Conservation (phyloP, 2,888 invertebrate species). For the Pseudococcus jackbeardsleyi region DNA sequence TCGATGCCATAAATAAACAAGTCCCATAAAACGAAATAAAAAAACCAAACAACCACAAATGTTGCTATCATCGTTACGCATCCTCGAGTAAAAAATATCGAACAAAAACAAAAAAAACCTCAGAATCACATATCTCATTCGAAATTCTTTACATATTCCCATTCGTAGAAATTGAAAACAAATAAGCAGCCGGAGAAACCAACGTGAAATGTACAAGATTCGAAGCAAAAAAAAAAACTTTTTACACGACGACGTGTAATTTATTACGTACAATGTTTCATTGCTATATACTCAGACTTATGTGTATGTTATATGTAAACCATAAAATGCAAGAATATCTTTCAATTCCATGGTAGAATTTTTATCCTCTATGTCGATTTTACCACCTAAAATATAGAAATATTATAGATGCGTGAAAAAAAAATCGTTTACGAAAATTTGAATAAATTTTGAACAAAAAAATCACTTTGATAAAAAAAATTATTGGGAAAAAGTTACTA, state of each 20-base stretch:
- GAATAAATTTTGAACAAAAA: not conserved
- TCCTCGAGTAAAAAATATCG: not conserved
- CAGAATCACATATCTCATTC: conserved; percentile 2
- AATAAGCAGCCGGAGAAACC: conserved; percentile 5
- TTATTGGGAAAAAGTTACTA: not conserved
- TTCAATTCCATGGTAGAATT: not conserved
- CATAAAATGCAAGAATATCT: not conserved
- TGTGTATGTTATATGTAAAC: not conserved
- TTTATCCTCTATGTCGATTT: not conserved
- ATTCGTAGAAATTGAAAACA: conserved; percentile 21
- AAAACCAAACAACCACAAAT: not conserved
- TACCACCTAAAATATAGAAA: not conserved
- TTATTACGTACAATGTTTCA: not conserved
- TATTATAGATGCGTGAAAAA: not conserved
- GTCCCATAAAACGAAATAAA: not conserved
- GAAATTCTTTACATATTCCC: conserved; percentile 21
- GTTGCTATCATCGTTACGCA: too few species aligned
- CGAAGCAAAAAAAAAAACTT: not conserved
- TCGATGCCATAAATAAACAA: not conserved
- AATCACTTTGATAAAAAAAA: not conserved
- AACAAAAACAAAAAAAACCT: conserved; percentile 27
- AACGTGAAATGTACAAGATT: not conserved
- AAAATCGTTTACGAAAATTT: not conserved
- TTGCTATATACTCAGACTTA: not conserved
- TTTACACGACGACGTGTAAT: not conserved